Percentiles rank a stretch among this genome's conserved stretches.
These are phyloP conservation scores for Trachelus troglodyta DNA, from an alignment of 2,888 invertebrate species.

Conservation along the genomic window DNA sequence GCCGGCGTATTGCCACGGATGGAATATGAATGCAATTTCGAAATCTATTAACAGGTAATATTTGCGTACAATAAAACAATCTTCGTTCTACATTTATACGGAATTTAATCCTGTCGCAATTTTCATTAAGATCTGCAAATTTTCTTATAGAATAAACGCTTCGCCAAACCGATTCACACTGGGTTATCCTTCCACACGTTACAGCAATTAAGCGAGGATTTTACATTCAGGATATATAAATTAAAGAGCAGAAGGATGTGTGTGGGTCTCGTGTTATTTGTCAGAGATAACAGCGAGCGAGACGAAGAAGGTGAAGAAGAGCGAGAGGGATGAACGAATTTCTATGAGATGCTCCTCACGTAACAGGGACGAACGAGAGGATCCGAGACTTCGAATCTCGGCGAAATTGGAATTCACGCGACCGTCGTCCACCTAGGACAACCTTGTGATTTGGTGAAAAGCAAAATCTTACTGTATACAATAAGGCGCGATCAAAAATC, in stretches of 20 bases:
- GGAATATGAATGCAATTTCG: background rate
- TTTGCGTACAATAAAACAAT: background rate
- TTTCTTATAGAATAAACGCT: background rate
- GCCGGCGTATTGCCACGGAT: background rate
- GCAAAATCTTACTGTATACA: background rate
- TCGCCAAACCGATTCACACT: background rate
- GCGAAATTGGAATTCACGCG: background rate
- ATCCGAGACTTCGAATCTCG: background rate
- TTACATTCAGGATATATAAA: background rate
- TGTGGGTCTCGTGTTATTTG: background rate
- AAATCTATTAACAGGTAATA: background rate
- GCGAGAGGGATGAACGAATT: constrained; percentile 2
- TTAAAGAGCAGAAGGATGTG: background rate
- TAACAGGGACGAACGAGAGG: background rate
- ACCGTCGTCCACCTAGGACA: background rate
- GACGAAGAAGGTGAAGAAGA: constrained; percentile 12
- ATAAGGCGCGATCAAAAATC: background rate
- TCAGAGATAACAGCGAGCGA: background rate
- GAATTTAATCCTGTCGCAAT: too few species aligned
- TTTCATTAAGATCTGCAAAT: too few species aligned
- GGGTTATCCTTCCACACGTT: background rate
- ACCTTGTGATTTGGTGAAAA: background rate
- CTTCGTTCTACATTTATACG: background rate
- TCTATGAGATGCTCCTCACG: background rate
- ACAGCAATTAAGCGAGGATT: background rate